phyloP scores from a whole-genome alignment of 2,113 vertebrate genomes.

The Zosterops japonicus region DNA sequence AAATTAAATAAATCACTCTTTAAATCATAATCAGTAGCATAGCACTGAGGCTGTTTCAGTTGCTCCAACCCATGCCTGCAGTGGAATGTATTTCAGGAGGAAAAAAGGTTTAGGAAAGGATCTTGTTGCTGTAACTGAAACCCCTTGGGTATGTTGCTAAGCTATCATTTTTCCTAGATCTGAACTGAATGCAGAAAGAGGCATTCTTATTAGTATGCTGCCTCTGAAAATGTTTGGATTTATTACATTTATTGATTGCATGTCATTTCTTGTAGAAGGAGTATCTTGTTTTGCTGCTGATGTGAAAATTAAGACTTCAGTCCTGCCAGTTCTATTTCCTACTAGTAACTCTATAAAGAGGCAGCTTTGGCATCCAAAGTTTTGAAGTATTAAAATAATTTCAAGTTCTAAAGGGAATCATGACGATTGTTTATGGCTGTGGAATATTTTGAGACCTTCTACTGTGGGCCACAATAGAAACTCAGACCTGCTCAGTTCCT shows the following conservation, averaged over 20 bases:
- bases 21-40: not conserved
- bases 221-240: slow-evolving; percentile 28
- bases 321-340: not conserved
- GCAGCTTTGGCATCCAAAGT: not conserved
- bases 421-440: not conserved
- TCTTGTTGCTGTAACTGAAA: not conserved
- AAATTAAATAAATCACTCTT: not conserved
- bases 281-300: slow-evolving; percentile 26
- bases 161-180: not conserved
- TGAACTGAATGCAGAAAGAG: not conserved
- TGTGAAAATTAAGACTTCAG: slow-evolving; percentile 45
- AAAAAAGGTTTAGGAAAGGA: not conserved
- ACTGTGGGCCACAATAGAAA: not conserved
- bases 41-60: not conserved
- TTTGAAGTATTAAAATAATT: not conserved
- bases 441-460: not conserved
- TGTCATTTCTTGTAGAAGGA: slow-evolving; percentile 13
- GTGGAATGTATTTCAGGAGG: not conserved
- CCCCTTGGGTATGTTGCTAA: not conserved
- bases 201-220: slow-evolving; percentile 4
- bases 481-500: not conserved
- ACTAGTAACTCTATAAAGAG: not conserved
- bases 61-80: not conserved
- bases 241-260: slow-evolving; percentile 47
- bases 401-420: not conserved